A percentile compares a stretch with the other conserved stretches of the same genome.
phyloP scores from a whole-genome alignment of 1,140 invertebrate genomes.

The Rhizoglyphus robini region DNA sequence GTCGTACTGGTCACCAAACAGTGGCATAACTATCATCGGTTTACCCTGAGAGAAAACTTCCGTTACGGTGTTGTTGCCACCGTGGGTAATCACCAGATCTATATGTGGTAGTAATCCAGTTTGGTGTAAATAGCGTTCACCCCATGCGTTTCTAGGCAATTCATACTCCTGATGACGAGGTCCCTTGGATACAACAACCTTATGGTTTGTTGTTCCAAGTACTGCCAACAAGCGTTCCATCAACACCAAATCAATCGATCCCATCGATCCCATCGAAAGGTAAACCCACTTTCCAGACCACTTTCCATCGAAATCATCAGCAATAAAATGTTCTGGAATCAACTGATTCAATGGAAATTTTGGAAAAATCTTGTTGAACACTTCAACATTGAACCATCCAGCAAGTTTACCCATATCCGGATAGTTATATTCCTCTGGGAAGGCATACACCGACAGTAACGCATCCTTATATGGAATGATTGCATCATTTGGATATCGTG shows the following conservation, averaged over 20 bases:
- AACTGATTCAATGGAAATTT: background rate
- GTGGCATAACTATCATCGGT: no score
- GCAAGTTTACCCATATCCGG: background rate
- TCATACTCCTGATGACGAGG: background rate
- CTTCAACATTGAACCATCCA: background rate
- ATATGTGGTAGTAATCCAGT: no score
- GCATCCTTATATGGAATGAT: background rate
- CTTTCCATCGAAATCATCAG: background rate
- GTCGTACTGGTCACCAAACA: no score
- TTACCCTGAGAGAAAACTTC: no score
- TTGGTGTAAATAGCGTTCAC: no score
- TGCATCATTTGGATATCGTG: background rate
- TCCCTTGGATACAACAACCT: conserved; percentile 20
- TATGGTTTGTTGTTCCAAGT: background rate
- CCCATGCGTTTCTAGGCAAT: conserved; percentile 17
- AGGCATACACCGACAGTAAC: background rate
- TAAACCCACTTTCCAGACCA: conserved; percentile 17
- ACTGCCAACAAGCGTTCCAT: background rate
- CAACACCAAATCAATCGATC: conserved; percentile 26
- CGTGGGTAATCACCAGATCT: no score
- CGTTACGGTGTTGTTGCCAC: no score
- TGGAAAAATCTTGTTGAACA: background rate
- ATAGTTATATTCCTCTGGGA: background rate
- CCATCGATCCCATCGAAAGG: conserved; percentile 11
- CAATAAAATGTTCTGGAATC: background rate